Evolutionary conservation across 2,888 invertebrate species (phyloP), one percentile per base, ranked within the genome.

Genomic region (Hemithea aestivaria): DNA sequence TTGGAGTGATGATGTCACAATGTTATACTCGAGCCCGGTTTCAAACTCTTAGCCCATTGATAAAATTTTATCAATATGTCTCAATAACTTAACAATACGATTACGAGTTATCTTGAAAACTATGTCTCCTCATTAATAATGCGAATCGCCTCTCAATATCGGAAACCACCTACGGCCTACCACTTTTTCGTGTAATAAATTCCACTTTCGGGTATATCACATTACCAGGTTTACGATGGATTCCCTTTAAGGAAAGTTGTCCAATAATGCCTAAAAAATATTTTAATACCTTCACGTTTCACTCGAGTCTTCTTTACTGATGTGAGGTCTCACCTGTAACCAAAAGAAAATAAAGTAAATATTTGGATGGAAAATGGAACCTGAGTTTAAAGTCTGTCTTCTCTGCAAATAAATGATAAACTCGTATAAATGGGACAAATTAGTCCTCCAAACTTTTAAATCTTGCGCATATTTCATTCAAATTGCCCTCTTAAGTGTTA

Each of bases 321-420:
- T 9, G 16, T 45, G 7, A 8, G 10, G 16, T 45, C 65, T 66
- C 55, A 76, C 74, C 73, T 73, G 73, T 24, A 76, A 75, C 63
- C 72, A 66, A 48, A 32, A 57, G 16, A 49, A 47, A 48, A 45
- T 32, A 35, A 8, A 44, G n/a, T 16, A 4, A 16, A 5, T 2
- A 16, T 16, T 16, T 16, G 16, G 16, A 16, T 16, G 16, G 2
- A 16, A 16, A n/a, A n/a, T n/a, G n/a, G n/a, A n/a, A n/a, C n/a
- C n/a, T n/a, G n/a, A n/a, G n/a, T n/a, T n/a, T n/a, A n/a, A n/a
- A n/a, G n/a, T n/a, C n/a, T n/a, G n/a, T n/a, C n/a, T n/a, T n/a
- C n/a, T n/a, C n/a, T n/a, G n/a, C n/a, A n/a, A n/a, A n/a, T n/a
- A n/a, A n/a, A n/a, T n/a, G n/a, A n/a, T n/a, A n/a, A n/a, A n/a